phyloP scores from a whole-genome alignment of 2,888 invertebrate species.

The Hirudinaria manillensis region DNA sequence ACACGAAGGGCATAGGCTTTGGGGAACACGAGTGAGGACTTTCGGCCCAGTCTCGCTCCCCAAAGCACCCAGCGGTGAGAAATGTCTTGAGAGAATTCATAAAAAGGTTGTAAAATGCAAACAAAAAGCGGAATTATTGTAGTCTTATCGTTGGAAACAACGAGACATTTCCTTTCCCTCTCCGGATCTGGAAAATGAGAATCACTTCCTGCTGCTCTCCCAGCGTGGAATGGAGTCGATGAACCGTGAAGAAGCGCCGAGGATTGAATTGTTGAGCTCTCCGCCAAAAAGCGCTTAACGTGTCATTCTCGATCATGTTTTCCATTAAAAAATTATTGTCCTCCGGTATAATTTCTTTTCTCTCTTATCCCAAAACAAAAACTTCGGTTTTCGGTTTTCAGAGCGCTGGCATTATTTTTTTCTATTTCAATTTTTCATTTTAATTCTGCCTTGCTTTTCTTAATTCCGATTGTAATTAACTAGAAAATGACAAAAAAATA shows the following conservation, averaged over 20 bases:
- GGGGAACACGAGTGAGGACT: too few relatives aligned
- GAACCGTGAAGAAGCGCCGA: background rate
- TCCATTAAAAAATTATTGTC: conserved; percentile 19
- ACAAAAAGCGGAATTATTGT: too few relatives aligned
- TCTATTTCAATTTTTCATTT: background rate
- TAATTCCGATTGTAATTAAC: background rate
- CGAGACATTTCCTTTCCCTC: too few relatives aligned
- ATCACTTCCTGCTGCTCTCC: too few relatives aligned
- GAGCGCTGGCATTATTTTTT: background rate
- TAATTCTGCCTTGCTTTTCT: conserved; percentile 1
- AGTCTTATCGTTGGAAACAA: too few relatives aligned
- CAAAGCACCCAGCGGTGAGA: too few relatives aligned
- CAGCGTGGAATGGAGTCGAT: background rate
- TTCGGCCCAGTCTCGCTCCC: too few relatives aligned
- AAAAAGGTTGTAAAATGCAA: too few relatives aligned
- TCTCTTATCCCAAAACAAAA: too few relatives aligned
- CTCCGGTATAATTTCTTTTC: too few relatives aligned
- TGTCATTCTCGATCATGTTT: conserved; percentile 14
- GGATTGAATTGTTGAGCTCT: background rate
- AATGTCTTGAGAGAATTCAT: too few relatives aligned
- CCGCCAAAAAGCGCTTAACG: conserved; percentile 19
- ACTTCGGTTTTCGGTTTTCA: background rate
- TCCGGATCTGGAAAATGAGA: too few relatives aligned
- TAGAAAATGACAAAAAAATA: background rate
- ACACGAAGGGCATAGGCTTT: background rate